Percentiles rank a stretch among this genome's conserved stretches.
Conservation (phyloP, 2,888 invertebrate species). For the Papilio elwesi region DNA sequence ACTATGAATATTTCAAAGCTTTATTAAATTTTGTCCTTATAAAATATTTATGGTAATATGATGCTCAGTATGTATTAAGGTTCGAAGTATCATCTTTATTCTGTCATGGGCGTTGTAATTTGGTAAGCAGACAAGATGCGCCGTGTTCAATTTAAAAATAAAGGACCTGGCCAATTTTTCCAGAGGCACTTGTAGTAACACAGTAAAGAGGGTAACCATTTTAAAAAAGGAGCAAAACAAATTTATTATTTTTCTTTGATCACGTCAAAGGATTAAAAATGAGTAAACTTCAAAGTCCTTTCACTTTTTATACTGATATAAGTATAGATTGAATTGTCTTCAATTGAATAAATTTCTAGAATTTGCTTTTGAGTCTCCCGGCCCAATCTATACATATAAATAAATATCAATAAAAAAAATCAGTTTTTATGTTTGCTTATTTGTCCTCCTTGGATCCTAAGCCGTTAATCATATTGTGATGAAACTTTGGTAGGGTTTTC, state of each 20-base stretch:
- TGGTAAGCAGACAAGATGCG: constrained; percentile 55
- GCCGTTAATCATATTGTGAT: too few species aligned
- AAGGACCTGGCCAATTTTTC: constrained; percentile 70
- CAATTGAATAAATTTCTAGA: too few species aligned
- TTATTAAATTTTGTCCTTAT: constrained; percentile 17
- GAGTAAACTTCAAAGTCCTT: too few species aligned
- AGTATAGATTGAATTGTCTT: too few species aligned
- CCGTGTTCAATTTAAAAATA: constrained; percentile 69
- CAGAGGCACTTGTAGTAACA: constrained; percentile 49
- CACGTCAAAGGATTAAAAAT: too few species aligned
- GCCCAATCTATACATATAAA: too few species aligned
- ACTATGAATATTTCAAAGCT: constrained; percentile 8
- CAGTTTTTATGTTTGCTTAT: too few species aligned
- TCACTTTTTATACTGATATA: too few species aligned
- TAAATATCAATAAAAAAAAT: too few species aligned
- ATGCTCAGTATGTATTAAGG: constrained; percentile 30
- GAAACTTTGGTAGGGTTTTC: too few species aligned
- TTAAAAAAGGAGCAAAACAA: constrained; percentile 15
- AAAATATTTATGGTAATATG: constrained; percentile 26
- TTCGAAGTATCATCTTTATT: constrained; percentile 28
- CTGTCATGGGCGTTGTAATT: constrained; percentile 40
- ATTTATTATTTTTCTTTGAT: not conserved
- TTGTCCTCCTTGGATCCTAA: too few species aligned
- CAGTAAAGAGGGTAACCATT: constrained; percentile 35
- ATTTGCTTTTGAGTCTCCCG: too few species aligned